These are phyloP conservation scores for Hyaena hyaena DNA, from an alignment of 2,113 vertebrate genomes.

Conservation along the genomic window DNA sequence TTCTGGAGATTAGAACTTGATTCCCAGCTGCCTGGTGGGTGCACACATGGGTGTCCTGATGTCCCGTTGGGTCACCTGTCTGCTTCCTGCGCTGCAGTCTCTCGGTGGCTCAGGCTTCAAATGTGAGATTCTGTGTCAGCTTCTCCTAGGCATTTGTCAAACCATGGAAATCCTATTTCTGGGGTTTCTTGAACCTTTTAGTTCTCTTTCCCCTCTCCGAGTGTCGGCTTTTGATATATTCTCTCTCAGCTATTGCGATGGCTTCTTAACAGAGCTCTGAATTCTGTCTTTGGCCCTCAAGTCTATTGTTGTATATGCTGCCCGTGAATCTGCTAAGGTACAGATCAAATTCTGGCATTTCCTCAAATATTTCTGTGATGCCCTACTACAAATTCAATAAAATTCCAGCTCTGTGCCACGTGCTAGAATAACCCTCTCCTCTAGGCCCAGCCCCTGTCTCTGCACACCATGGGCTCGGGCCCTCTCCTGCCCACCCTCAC, in stretches of 20 bases:
- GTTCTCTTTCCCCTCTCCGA: background rate
- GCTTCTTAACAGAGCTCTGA: background rate
- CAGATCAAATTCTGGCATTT: background rate
- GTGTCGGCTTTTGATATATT: background rate
- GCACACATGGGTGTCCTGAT: fast-evolving
- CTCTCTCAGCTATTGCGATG: background rate
- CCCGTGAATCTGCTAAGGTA: background rate
- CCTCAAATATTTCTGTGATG: background rate
- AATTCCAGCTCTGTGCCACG: background rate
- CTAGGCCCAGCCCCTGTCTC: background rate
- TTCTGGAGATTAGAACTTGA: background rate
- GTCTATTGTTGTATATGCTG: background rate
- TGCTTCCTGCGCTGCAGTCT: background rate
- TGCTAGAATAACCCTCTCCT: background rate
- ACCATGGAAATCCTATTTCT: background rate
- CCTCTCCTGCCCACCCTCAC: background rate
- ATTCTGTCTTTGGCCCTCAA: background rate
- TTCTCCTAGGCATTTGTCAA: background rate
- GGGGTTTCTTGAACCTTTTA: background rate
- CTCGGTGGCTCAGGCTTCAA: background rate
- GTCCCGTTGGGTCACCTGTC: too few species aligned
- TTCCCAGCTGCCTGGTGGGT: background rate
- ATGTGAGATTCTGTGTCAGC: background rate
- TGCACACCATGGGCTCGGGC: too few species aligned
- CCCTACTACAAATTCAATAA: background rate